Conservation (phyloP, 1,140 invertebrate species). For the Trissolcus basalis region DNA sequence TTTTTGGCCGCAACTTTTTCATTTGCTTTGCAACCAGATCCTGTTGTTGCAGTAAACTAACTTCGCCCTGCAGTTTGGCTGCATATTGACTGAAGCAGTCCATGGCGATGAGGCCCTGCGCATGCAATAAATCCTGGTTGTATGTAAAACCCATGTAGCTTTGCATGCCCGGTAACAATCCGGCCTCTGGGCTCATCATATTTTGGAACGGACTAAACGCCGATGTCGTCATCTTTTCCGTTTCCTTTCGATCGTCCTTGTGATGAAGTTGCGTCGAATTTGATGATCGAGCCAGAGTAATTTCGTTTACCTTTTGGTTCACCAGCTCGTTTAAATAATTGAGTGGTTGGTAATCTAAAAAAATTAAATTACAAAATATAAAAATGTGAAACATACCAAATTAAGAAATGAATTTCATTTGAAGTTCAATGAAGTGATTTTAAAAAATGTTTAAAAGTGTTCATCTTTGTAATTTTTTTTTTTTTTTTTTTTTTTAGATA, state of each 20-base stretch:
- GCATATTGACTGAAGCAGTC: constrained; percentile 27
- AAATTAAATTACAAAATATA: not conserved
- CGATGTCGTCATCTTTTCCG: constrained; percentile 6
- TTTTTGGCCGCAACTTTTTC: constrained; percentile 89
- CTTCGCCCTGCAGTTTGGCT: constrained; percentile 57
- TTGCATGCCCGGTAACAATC: constrained; percentile 24
- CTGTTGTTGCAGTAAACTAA: constrained; percentile 64
- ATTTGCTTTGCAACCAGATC: constrained; percentile 66
- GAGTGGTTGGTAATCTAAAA: constrained; percentile 37
- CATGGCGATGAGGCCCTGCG: constrained; percentile 24
- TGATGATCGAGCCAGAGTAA: constrained; percentile 1
- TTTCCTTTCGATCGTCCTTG: not conserved
- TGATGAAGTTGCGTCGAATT: not conserved
- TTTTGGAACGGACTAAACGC: constrained; percentile 27
- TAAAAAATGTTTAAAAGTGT: no score
- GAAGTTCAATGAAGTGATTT: no score
- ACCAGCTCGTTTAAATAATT: constrained; percentile 44
- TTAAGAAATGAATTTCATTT: no score
- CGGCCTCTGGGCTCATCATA: constrained; percentile 17
- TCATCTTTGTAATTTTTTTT: no score
- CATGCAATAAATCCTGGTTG: constrained; percentile 9
- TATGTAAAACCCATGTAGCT: constrained; percentile 19
- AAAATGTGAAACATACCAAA: no score
- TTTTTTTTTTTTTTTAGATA: not conserved
- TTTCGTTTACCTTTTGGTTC: constrained; percentile 30